Conservation (phyloP, 2,888 invertebrate species). For the Eutolmus rufibarbis region DNA sequence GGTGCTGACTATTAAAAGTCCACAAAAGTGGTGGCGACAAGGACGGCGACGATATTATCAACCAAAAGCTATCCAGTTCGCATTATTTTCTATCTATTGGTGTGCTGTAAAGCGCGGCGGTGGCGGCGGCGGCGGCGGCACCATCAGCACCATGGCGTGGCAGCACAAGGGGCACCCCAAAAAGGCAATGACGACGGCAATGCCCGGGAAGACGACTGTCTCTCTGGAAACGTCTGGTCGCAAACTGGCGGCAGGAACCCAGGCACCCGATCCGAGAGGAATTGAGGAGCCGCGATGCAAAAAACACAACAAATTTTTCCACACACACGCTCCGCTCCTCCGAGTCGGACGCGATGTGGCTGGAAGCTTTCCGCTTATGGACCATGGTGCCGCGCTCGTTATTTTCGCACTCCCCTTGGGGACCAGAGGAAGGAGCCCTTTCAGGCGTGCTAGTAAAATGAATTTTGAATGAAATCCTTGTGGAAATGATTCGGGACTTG, state of each 20-base stretch:
- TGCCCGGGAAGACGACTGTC: slow-evolving; percentile 47
- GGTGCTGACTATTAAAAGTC: slow-evolving; percentile 20
- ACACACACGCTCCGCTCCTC: background rate
- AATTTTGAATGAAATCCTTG: slow-evolving; percentile 21
- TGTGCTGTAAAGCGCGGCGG: background rate
- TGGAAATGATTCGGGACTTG: background rate
- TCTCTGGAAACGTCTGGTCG: slow-evolving; percentile 50
- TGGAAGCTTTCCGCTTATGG: background rate
- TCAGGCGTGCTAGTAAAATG: background rate
- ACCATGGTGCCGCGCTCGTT: background rate
- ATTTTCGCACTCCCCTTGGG: background rate
- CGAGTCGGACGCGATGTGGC: background rate
- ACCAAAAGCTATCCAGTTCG: slow-evolving; percentile 12
- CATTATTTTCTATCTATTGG: slow-evolving; percentile 17
- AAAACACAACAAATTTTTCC: background rate
- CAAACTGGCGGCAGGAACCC: slow-evolving; percentile 50
- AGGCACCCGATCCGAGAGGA: slow-evolving; percentile 50
- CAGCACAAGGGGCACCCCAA: background rate
- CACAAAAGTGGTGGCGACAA: slow-evolving; percentile 35
- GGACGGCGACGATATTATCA: slow-evolving; percentile 40
- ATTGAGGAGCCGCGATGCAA: slow-evolving; percentile 47
- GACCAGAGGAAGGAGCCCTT: background rate
- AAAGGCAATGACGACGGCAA: slow-evolving; percentile 32
- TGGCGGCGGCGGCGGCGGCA: background rate
- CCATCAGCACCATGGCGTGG: background rate